Base-by-base conservation (phyloP, 2,888 invertebrate genomes). In the Anthophora plumipes region DNA sequence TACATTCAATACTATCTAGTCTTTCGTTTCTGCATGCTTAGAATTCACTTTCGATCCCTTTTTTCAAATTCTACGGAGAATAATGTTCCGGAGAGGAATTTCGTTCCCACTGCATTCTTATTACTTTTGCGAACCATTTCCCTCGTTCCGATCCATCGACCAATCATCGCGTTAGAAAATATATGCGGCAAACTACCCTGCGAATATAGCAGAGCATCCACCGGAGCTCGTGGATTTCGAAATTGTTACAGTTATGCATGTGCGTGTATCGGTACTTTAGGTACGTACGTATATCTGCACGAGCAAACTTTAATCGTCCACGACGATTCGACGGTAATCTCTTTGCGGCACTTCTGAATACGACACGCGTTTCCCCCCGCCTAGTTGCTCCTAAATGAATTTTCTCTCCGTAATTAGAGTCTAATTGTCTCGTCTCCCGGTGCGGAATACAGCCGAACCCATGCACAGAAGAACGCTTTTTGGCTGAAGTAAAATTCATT, bases 101-200 rank as follows among this genome's bases (percentile, higher is more conserved):
- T 83, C 76, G 68, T 77, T 83, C 61, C 67, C 76, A 41, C 41
- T 69, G 60, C 61, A 57, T 78, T 77, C 85, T 85, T 80, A 84
- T 82, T 82, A 77, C 75, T 69, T 76, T 79, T 75, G 76, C 82
- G 81, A 84, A 68, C 75, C 87, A 85, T 85, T 88, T 85, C 77
- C n/a, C 70, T 74, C 59, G 74, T 84, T 88, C 84, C 84, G 82
- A 84, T 84, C 82, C 81, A 82, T 88, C 82, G 85, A 83, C 81
- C 70, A 46, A 39, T 61, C 70, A 31, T 72, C 68, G 79, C 50
- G n/a, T 63, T 46, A 37, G 64, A 46, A 73, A 64, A 68, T 68
- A 22, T 61, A 67, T 20, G 61, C 54, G 52, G 37, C 22, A 7
- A 66, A 61, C 43, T 66, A 50, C 6, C 43, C 14, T 25, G 59